Percentiles rank a stretch among this genome's conserved stretches.
phyloP scores from a whole-genome alignment of 1,140 invertebrate species.

The Lasioglossum baleicum region DNA sequence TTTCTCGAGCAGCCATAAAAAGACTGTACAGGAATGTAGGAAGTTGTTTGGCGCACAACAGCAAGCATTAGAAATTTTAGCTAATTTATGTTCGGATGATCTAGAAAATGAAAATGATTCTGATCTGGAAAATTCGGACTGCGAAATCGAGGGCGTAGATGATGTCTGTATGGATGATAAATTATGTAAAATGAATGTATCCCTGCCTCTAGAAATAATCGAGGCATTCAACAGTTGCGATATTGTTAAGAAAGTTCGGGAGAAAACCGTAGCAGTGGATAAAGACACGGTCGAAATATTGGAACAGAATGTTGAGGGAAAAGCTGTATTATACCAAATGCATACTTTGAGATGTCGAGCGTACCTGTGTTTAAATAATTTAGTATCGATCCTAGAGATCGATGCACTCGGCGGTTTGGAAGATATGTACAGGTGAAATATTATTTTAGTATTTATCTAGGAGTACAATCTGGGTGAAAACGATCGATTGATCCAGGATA shows the following conservation, averaged over 20 bases:
- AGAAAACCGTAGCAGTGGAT: constrained; percentile 78
- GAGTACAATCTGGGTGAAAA: constrained; percentile 7
- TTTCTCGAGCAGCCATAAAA: constrained; percentile 64
- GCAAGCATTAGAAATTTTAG: constrained; percentile 84
- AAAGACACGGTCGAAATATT: constrained; percentile 80
- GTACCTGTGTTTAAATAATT: constrained; percentile 85
- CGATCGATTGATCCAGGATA: neutral
- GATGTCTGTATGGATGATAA: constrained; percentile 72
- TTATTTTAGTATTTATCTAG: neutral
- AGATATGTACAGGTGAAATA: constrained; percentile 74
- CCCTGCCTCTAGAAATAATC: constrained; percentile 74
- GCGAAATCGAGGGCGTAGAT: constrained; percentile 73
- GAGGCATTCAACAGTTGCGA: constrained; percentile 80
- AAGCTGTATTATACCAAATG: constrained; percentile 77
- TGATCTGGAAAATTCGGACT: constrained; percentile 74
- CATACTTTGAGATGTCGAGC: constrained; percentile 81
- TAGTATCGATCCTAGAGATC: constrained; percentile 82
- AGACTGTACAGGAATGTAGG: constrained; percentile 77
- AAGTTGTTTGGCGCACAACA: constrained; percentile 83
- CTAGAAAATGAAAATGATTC: constrained; percentile 78
- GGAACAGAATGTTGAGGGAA: constrained; percentile 77
- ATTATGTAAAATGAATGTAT: constrained; percentile 65
- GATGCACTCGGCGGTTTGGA: constrained; percentile 83
- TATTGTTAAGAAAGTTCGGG: constrained; percentile 81
- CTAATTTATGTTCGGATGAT: constrained; percentile 87